Conservation (phyloP, 2,888 invertebrate species). For the Volucella inflata region DNA sequence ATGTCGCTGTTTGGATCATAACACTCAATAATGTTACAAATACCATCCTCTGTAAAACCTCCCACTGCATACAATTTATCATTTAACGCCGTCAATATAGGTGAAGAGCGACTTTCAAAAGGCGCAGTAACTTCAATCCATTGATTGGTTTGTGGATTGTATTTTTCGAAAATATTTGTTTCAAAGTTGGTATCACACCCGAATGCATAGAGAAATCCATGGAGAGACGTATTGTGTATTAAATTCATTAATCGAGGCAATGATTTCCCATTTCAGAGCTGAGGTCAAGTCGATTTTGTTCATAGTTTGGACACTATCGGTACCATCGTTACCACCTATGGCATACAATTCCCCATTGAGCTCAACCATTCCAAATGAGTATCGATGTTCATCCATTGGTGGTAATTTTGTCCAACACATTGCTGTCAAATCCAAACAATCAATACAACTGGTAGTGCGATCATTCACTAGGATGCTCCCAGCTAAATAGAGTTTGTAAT, state of each 20-base stretch:
- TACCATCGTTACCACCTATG: conserved; percentile 24
- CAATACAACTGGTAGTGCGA: background rate
- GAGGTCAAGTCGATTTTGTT: conserved; percentile 30
- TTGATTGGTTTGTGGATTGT: conserved; percentile 28
- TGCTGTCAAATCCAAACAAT: conserved; percentile 28
- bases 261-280: conserved; percentile 6
- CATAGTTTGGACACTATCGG: background rate
- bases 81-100: background rate
- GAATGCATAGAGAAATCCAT: conserved; percentile 26
- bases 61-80: conserved; percentile 33
- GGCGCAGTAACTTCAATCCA: conserved; percentile 23
- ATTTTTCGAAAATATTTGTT: conserved; percentile 14
- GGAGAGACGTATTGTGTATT: background rate
- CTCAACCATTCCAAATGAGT: conserved; percentile 35
- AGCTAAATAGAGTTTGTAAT: conserved; percentile 10
- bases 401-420: conserved; percentile 7
- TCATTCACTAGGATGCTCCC: background rate
- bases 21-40: conserved; percentile 25
- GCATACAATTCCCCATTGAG: conserved; percentile 32
- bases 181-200: conserved; percentile 15
- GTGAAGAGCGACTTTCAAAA: background rate
- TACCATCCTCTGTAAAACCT: conserved; percentile 3
- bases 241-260: background rate
- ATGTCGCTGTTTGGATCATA: conserved; percentile 9
- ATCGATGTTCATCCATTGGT: background rate